Evolutionary conservation across 2,113 vertebrate species (phyloP).

Genomic region (Eudyptes chrysolophus): DNA sequence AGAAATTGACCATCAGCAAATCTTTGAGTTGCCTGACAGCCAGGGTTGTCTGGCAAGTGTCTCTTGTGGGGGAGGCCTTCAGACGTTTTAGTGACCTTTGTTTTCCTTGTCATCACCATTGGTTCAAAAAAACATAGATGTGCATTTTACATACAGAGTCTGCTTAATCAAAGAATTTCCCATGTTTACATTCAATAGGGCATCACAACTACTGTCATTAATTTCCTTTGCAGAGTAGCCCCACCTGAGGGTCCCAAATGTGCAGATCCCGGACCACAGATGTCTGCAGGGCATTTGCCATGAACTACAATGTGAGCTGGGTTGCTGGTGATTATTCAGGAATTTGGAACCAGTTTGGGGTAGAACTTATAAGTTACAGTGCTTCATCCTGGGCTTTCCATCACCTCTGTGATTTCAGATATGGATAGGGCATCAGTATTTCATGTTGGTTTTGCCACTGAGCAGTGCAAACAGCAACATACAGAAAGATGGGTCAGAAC

Average conservation of each 20-base stretch:
- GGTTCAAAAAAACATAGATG: background rate
- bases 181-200: background rate
- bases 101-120: background rate
- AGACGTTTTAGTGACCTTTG: background rate
- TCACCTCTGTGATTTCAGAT: background rate
- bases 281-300: fast-evolving
- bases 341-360: background rate
- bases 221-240: background rate
- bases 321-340: background rate
- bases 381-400: background rate
- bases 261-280: background rate
- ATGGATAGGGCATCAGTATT: background rate
- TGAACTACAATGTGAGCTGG: background rate
- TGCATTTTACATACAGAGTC: background rate
- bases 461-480: background rate
- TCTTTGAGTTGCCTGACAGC: background rate
- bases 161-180: background rate
- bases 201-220: background rate
- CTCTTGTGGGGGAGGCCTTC: background rate
- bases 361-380: background rate
- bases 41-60: background rate
- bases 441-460: background rate
- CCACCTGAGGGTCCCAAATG: background rate
- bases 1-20: background rate
- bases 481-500: background rate